These are phyloP conservation scores for Leptoteleia sp. DNA, from an alignment of 1,140 invertebrate genomes.

Conservation along the genomic window DNA sequence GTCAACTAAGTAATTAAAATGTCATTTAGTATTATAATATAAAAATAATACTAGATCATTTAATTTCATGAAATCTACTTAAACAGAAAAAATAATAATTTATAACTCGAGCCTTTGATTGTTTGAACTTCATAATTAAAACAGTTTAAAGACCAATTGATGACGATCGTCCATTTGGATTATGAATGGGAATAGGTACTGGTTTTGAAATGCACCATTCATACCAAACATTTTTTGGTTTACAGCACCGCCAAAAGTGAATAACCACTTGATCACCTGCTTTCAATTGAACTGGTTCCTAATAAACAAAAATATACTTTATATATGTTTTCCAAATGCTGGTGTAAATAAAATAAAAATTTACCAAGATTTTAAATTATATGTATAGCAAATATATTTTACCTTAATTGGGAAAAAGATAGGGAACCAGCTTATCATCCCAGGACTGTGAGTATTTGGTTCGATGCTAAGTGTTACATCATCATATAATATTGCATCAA, in stretches of 20 bases:
- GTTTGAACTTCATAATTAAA: background rate
- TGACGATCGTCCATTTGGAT: constrained; percentile 90
- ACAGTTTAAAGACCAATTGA: constrained; percentile 82
- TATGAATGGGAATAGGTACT: constrained; percentile 85
- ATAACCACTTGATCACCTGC: constrained; percentile 87
- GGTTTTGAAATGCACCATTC: constrained; percentile 94
- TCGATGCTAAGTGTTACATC: constrained; percentile 94
- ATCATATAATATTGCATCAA: constrained; percentile 93
- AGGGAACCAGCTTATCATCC: constrained; percentile 99
- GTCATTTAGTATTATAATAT: no score
- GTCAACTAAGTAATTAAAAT: no score
- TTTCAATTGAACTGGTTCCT: constrained; percentile 89
- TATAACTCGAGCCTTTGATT: background rate
- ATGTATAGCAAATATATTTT: constrained; percentile 62
- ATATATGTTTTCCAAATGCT: no score
- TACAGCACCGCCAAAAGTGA: constrained; percentile 93
- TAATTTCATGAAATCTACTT: no score
- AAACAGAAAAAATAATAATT: no score
- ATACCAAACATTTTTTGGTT: constrained; percentile 94
- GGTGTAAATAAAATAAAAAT: no score
- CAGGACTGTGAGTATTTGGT: constrained; percentile 91
- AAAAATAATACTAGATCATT: no score
- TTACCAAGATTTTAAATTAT: background rate
- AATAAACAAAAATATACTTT: no score
- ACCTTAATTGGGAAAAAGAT: constrained; percentile 95